Base-by-base conservation (phyloP, 2,888 invertebrate genomes). In the Pachycephus smyrnensis region DNA sequence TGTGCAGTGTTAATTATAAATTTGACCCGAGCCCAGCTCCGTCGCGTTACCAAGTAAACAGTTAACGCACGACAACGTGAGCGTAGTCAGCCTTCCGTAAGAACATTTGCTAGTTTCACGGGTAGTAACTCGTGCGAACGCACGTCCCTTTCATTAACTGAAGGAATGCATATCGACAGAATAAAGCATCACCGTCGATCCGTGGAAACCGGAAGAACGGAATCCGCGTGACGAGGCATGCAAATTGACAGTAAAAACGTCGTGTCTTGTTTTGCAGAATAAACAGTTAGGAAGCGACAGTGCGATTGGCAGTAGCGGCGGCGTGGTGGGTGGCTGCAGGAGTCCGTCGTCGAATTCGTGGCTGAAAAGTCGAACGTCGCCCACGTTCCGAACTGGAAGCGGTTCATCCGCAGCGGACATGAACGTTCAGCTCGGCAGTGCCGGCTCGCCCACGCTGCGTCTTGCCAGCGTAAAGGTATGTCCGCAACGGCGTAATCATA, bases 341-440 rank as follows among this genome's bases (percentile, higher is more conserved):
- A 88, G 83, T 84, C 84, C 87, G 81, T 88, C 88, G 77, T 85
- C 89, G 84, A 89, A 89, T 87, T 90, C 89, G 86, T 90, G 90
- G 89, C 86, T 86, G 84, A 90, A 89, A 86, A 90, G 88, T 87
- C 88, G 86, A 78, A 90, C 92, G 79, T 92, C 92, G 86, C 92
- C 87, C 83, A 87, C 88, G 86, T 88, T 86, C 82, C 88, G 88
- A 84, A 84, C 83, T 86, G 89, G 88, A 88, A 89, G 88, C 89
- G 89, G 88, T 84, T 86, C 89, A 84, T 88, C 90, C 86, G 85
- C 89, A 85, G 85, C 90, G 88, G 92, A 93, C 87, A 93, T 93
- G 93, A 93, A 93, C 89, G 92, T 93, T 78, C 92, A 93, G 86
- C 88, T 93, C 82, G 92, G 92, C 84, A 92, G 91, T 85, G 90